Base-by-base conservation (phyloP, 2,113 vertebrate genomes). In the Macroglossus sobrinus region DNA sequence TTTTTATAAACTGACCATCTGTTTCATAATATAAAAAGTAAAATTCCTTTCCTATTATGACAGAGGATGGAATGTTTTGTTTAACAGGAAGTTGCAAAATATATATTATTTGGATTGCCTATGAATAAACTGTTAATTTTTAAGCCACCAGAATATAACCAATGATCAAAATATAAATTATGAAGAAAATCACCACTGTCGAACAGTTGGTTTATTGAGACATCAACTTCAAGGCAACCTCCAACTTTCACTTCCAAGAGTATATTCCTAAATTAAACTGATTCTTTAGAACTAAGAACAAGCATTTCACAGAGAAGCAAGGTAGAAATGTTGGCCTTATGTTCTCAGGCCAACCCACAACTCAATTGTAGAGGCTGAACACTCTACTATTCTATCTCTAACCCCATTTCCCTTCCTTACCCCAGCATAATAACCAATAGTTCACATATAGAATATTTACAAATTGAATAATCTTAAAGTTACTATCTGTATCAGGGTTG, bases 161-260 rank as follows among this genome's bases (percentile, higher is more conserved):
- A 86, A 69, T 53, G 7, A 92, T 66, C 47, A 94, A 87, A 87
- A 28, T 24, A 91, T 59, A 84, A 96, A 94, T 47, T 76, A 72
- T 57, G 43, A 87, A 96, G 40, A 86, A 92, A 93, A 90, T 71
- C 64, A 82, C 28, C 11, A 35, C 10, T 72, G 7, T 3, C 75
- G 4, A 91, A 86, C 5, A 86, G n/a, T 1, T 47, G 35, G 33
- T 86, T 91, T 78, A 68, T 90, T 71, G 47, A 82, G 26, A 28
- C 5, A 85, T 18, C 69, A 94, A 76, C 28, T 74, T 93, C 18
- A 94, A 92, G 30, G 50, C 16, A 97, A 89, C 71, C 30, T 81
- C 40, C 10, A 94, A 69, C 22, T 85, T 68, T 82, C 33, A 89
- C 11, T 86, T 92, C 30, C 18, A 89, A 86, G 89, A 79, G 50